Evolutionary conservation across 2,797 vertebrate genomes (phyloP).

Genomic region (Aeoliscus strigatus): DNA sequence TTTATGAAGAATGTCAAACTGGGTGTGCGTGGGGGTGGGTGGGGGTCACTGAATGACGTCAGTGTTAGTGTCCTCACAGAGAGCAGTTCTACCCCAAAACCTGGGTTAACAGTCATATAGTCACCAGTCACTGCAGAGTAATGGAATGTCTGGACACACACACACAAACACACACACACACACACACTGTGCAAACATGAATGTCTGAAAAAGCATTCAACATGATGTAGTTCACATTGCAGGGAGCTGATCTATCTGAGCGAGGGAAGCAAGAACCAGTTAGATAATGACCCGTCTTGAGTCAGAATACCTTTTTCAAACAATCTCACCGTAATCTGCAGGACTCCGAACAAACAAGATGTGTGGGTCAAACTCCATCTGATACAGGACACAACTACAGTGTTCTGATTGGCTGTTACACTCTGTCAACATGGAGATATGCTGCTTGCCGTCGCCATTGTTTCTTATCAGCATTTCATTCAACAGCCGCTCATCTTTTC

Average conservation of each 20-base stretch:
- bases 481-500: constrained; percentile 7
- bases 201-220: constrained; percentile 4
- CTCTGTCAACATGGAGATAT: constrained; percentile 41
- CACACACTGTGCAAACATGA: constrained; percentile 18
- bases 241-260: not conserved
- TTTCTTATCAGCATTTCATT: constrained; percentile 39
- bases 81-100: constrained; percentile 6
- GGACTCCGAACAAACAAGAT: constrained; percentile 19
- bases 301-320: constrained; percentile 4
- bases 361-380: constrained; percentile 22
- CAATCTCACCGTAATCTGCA: not conserved
- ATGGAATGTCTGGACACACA: constrained; percentile 28
- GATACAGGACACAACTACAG: constrained; percentile 8
- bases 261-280: not conserved
- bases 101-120: constrained; percentile 14
- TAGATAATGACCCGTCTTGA: not conserved
- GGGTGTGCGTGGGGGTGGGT: too few species aligned
- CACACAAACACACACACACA: constrained; percentile 4
- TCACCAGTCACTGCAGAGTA: constrained; percentile 7
- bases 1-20: too few species aligned
- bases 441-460: not conserved
- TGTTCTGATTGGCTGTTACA: constrained; percentile 23
- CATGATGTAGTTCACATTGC: constrained; percentile 1
- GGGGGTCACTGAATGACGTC: too few species aligned
- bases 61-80: not conserved